phyloP scores from a whole-genome alignment of 2,113 vertebrate species.

The Anas platyrhynchos region DNA sequence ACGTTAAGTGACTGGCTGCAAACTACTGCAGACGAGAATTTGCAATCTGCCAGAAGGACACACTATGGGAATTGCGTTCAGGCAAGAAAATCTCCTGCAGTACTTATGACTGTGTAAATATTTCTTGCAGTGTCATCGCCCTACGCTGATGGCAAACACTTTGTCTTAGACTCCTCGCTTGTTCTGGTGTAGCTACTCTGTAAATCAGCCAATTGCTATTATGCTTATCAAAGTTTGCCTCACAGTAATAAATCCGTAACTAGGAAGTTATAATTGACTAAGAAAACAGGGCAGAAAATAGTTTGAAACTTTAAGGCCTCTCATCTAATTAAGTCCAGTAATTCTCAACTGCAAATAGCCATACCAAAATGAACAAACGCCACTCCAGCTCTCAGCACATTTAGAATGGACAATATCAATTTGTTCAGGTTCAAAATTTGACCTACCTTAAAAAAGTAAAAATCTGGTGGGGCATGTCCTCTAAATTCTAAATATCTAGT shows the following conservation, averaged over 20 bases:
- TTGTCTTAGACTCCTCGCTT: background rate
- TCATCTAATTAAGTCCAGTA: background rate
- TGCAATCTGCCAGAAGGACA: background rate
- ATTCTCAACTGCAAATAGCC: constrained; percentile 63
- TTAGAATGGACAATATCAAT: constrained; percentile 61
- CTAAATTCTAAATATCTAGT: constrained; percentile 73
- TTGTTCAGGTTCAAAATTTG: constrained; percentile 57
- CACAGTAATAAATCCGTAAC: background rate
- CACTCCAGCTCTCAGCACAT: constrained; percentile 70
- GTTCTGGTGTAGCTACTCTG: background rate
- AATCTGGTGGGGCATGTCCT: constrained; percentile 66
- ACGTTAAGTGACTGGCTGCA: background rate
- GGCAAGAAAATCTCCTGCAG: background rate
- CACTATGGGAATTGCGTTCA: background rate
- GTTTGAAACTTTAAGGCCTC: constrained; percentile 7
- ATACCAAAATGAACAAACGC: constrained; percentile 61
- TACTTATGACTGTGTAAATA: background rate
- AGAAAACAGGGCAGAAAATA: background rate
- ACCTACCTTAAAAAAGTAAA: constrained; percentile 71
- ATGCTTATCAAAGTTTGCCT: background rate
- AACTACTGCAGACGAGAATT: constrained; percentile 33
- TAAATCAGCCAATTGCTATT: background rate
- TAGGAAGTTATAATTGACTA: background rate
- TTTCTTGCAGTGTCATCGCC: background rate
- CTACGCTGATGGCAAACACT: background rate